Evolutionary conservation across 2,888 invertebrate genomes (phyloP), one percentile per base, ranked within the genome.

Genomic region (Cacoxenus indagator): DNA sequence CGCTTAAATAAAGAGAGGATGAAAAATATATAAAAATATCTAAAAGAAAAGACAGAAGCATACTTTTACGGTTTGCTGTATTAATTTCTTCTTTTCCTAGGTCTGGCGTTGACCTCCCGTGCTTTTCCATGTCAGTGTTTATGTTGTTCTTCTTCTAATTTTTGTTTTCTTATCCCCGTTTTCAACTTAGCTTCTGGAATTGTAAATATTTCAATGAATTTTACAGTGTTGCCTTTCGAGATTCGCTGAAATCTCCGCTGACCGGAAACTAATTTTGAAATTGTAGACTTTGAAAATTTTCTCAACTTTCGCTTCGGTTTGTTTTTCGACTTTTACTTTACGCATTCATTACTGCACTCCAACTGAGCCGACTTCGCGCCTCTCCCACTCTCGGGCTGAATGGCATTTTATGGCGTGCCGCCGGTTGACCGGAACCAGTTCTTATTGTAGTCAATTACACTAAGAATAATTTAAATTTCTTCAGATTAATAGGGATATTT

Each of bases 201-300:
- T 59, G 59, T 37, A 59, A 31, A 59, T 31, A 59, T 31, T 37
- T 37, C 24, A 8, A 19, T 19, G 17, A 9, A 9, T 61, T 43
- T 19, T 43, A 22, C 9, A 6, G 19, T 4, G 37, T 61, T 61
- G 26, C 57, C n/a, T 59, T 59, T 29, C 71, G 76, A 81, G 75
- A 74, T 71, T 73, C n/a, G n/a, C n/a, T 78, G 70, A 81, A 80
- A 78, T 82, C 77, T 82, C 78, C 77, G 71, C 82, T 81, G 80
- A 81, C 80, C 80, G 80, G 82, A 82, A 81, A 81, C 78, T 82
- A 81, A 82, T 80, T 80, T 77, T 72, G 82, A 82, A 80, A 55
- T 82, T 82, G 81, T 65, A 71, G 61, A 68, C 22, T 46, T 46
- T 45, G n/a, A 14, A 14, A 11, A n/a, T 45, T 46, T 51, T 45